These are phyloP conservation scores for Zootermopsis nevadensis DNA, from an alignment of 2,888 invertebrate genomes.

Conservation along the genomic window DNA sequence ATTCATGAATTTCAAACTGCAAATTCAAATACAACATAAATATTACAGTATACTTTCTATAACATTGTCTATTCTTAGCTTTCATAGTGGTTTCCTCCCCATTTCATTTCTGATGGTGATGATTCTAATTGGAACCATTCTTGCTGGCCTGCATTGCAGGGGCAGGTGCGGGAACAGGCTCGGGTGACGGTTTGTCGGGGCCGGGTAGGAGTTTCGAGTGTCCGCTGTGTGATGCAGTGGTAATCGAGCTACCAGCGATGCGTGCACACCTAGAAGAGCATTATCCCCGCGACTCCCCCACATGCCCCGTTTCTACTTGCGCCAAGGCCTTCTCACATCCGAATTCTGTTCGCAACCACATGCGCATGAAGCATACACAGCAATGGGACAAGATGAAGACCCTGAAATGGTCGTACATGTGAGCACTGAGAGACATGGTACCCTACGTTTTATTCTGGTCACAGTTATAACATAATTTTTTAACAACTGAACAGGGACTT, in stretches of 20 bases:
- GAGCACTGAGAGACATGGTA: conserved; percentile 53
- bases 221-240: conserved; percentile 77
- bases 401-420: conserved; percentile 77
- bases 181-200: conserved; percentile 46
- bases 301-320: conserved; percentile 82
- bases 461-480: not conserved
- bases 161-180: conserved; percentile 54
- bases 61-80: conserved; percentile 28
- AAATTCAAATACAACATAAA: conserved; percentile 12
- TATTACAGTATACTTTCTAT: conserved; percentile 1
- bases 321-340: conserved; percentile 83
- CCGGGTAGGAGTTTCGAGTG: conserved; percentile 68
- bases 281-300: conserved; percentile 86
- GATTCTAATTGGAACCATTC: conserved; percentile 53
- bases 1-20: not conserved
- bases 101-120: conserved; percentile 17
- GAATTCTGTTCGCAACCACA: conserved; percentile 88
- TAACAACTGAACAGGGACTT: not conserved
- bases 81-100: conserved; percentile 33
- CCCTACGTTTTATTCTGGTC: not conserved
- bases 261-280: conserved; percentile 83
- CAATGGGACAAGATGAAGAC: conserved; percentile 89
- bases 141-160: conserved; percentile 54
- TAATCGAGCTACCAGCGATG: conserved; percentile 74
- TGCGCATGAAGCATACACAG: conserved; percentile 83